Base-by-base conservation (phyloP, 2,888 invertebrate genomes). In the Aspidiotus rigidus region DNA sequence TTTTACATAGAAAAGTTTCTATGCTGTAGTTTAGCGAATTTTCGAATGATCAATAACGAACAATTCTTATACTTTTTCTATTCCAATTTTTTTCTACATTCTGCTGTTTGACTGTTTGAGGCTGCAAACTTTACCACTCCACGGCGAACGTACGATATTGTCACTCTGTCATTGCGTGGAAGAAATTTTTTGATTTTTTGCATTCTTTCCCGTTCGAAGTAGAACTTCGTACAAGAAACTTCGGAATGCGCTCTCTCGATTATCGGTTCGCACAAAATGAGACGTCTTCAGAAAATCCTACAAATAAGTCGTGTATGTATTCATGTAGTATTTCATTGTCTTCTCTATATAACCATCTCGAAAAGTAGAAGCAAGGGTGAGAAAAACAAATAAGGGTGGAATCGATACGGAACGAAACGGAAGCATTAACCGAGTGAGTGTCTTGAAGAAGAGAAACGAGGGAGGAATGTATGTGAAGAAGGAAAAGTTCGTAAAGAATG, bases 341-440 rank as follows among this genome's bases (percentile, higher is more conserved):
- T 64, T 39, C 55, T n/a, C 28, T 28, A 28, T 28, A 28, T 28
- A 28, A 28, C 28, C 28, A 40, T 15, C 55, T 17, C 7, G 55
- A 28, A 15, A 64, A 64, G 40, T 64, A 39, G 53, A 39, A 64
- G 41, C 64, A 49, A 28, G 60, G 67, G 67, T 39, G 57, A 59
- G 59, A 67, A 67, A 67, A 60, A 67, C 67, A 67, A 67, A 67
- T 67, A 67, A 67, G 67, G 67, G 67, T 67, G 67, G 67, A 67
- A 67, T 67, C 67, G 67, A 67, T 67, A 57, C 59, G 49, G 42
- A 56, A 49, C 16, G 60, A 67, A 67, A 67, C 49, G 49, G 49
- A 49, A 49, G 49, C 49, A 49, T 49, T 49, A 49, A 49, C 49
- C 11, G 49, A n/a, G 11, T n/a, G 49, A 49, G n/a, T 2, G 49